These are phyloP conservation scores for Junco hyemalis DNA, from an alignment of 2,113 vertebrate species.

Conservation along the genomic window DNA sequence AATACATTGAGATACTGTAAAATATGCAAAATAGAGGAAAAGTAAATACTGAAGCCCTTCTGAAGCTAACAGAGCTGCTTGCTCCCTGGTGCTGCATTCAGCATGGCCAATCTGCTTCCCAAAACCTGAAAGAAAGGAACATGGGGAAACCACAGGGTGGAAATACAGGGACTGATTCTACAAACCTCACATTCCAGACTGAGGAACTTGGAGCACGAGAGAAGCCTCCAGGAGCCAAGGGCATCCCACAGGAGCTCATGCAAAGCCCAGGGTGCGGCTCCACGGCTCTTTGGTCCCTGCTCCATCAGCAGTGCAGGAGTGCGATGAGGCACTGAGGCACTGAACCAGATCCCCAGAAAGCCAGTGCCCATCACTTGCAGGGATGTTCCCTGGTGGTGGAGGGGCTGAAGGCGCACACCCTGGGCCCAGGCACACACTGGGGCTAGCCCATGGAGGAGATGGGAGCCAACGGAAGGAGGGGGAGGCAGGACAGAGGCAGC, in stretches of 20 bases:
- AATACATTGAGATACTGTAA: background rate
- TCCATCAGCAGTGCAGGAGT: accelerated
- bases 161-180: background rate
- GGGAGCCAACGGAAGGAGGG: background rate
- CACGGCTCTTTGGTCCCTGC: background rate
- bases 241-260: background rate
- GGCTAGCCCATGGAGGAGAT: background rate
- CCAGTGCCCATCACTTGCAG: background rate
- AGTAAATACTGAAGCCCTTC: background rate
- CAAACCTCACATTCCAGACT: background rate
- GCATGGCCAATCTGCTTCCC: background rate
- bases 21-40: background rate
- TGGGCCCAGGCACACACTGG: accelerated
- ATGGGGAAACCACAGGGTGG: accelerated
- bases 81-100: background rate
- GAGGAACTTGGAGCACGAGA: background rate
- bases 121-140: background rate
- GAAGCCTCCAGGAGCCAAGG: background rate
- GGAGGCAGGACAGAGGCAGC: background rate
- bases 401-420: background rate
- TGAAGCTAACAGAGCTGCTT: background rate
- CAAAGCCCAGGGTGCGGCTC: background rate
- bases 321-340: accelerated
- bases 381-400: background rate
- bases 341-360: accelerated